phyloP scores from a whole-genome alignment of 2,797 vertebrate species.

The Tamandua tetradactyla region DNA sequence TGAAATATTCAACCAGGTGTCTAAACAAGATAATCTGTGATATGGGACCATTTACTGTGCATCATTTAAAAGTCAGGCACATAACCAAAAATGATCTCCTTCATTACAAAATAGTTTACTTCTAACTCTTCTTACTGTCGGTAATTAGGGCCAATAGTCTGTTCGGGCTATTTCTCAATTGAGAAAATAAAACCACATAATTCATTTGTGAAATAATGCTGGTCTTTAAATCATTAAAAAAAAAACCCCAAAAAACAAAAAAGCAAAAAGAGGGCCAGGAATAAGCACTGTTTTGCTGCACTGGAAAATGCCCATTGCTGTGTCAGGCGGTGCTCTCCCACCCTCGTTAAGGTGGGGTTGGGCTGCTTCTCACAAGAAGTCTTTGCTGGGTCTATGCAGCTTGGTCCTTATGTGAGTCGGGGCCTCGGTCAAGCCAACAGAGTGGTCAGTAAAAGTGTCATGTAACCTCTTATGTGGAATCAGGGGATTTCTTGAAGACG shows the following conservation, averaged over 20 bases:
- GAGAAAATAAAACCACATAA: conserved; percentile 34
- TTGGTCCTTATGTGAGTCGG: background rate
- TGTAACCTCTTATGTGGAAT: background rate
- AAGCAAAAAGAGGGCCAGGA: background rate
- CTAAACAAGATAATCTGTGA: conserved; percentile 10
- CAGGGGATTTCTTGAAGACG: background rate
- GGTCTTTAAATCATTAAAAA: background rate
- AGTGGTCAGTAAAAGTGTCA: background rate
- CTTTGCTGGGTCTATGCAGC: background rate
- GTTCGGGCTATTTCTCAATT: background rate
- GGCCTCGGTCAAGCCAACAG: background rate
- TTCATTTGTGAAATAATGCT: background rate
- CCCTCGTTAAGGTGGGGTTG: background rate
- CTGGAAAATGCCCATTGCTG: background rate
- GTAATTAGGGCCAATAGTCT: background rate
- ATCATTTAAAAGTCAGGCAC: background rate
- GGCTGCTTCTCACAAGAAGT: background rate
- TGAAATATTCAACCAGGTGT: background rate
- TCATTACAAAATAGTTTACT: conserved; percentile 26
- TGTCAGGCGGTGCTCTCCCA: background rate
- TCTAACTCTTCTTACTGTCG: conserved; percentile 38
- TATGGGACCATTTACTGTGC: background rate
- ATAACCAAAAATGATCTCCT: conserved; percentile 16
- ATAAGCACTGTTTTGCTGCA: background rate
- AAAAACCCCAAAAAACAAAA: background rate